Evolutionary conservation across 2,888 invertebrate species (phyloP).

Genomic region (Petrolisthes manimaculis): DNA sequence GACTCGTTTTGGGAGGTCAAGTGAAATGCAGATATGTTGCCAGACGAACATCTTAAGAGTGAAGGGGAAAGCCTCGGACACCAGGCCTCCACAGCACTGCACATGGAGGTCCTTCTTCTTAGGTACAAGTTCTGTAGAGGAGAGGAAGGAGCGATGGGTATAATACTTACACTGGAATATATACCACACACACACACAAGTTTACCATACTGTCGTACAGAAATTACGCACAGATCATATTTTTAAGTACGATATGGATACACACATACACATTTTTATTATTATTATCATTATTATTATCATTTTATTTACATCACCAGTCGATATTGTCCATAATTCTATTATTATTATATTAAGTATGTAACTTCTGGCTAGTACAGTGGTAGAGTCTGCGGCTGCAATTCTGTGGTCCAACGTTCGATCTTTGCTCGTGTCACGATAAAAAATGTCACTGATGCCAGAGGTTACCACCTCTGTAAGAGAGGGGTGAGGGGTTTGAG

Average conservation of each 20-base stretch:
- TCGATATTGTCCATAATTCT: not conserved
- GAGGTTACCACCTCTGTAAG: too few relatives aligned
- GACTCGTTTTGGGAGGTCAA: constrained; percentile 33
- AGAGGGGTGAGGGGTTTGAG: too few relatives aligned
- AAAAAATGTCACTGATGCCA: too few relatives aligned
- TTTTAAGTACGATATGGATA: not conserved
- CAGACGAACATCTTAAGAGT: constrained; percentile 31
- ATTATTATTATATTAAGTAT: too few relatives aligned
- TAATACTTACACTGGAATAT: not conserved
- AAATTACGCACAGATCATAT: not conserved
- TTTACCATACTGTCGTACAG: not conserved
- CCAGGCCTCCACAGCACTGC: constrained; percentile 36
- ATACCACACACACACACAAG: not conserved
- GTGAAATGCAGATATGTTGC: constrained; percentile 37
- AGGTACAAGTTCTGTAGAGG: constrained; percentile 39
- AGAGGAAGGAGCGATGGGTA: not conserved
- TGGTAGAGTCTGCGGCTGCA: too few relatives aligned
- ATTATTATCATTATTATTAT: not conserved
- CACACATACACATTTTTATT: not conserved
- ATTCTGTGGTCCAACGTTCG: too few relatives aligned
- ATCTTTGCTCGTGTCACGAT: too few relatives aligned
- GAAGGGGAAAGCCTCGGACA: constrained; percentile 24
- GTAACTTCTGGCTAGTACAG: too few relatives aligned
- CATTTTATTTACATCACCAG: not conserved
- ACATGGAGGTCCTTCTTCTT: constrained; percentile 52